A percentile compares a stretch with the other conserved stretches of the same genome.
Conservation (phyloP, 2,888 invertebrate species). For the Dilophus febrilis region DNA sequence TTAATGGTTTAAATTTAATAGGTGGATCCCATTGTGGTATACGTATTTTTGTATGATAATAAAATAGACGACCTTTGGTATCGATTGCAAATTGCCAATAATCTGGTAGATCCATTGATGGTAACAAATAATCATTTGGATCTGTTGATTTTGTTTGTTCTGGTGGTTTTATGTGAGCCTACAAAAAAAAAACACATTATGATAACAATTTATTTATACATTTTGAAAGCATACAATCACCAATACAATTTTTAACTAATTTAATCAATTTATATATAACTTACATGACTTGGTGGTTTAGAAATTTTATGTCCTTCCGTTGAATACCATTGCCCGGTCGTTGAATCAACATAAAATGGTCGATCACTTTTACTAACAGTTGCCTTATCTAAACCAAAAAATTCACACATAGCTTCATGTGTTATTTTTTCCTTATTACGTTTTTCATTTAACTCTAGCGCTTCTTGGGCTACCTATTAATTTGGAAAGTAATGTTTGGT, state of each 20-base stretch:
- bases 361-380: slow-evolving; percentile 19
- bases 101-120: slow-evolving; percentile 51
- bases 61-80: slow-evolving; percentile 69
- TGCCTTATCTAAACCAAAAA: slow-evolving; percentile 24
- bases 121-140: slow-evolving; percentile 23
- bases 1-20: slow-evolving; percentile 17
- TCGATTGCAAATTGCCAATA: slow-evolving; percentile 80
- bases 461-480: slow-evolving; percentile 24
- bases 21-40: slow-evolving; percentile 69
- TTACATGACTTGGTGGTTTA: slow-evolving; percentile 23
- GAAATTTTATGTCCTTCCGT: slow-evolving; percentile 18
- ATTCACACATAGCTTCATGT: slow-evolving; percentile 26
- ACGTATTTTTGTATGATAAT: slow-evolving; percentile 69
- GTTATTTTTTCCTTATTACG: slow-evolving; percentile 22
- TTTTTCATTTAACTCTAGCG: slow-evolving; percentile 22
- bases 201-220: neutral
- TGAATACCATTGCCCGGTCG: slow-evolving; percentile 27
- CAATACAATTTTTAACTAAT: too few species aligned
- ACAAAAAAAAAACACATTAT: neutral
- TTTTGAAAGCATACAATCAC: too few species aligned
- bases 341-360: slow-evolving; percentile 25
- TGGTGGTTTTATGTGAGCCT: slow-evolving; percentile 18
- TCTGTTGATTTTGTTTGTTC: slow-evolving; percentile 18
- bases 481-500: neutral
- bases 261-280: too few species aligned